Evolutionary conservation across 2,888 invertebrate species (phyloP).

Genomic region (Tethea ocularis): DNA sequence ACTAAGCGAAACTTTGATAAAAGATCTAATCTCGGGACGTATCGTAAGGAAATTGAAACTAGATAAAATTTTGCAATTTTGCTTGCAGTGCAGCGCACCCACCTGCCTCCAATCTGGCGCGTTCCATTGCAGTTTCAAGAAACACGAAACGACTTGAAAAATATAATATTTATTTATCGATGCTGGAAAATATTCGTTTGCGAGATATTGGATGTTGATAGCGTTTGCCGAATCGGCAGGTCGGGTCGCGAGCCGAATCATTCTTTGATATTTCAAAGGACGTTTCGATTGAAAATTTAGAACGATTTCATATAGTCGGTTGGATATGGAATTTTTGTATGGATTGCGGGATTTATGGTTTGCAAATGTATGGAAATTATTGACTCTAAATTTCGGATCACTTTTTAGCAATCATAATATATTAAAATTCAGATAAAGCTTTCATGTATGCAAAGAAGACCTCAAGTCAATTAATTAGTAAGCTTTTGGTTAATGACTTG

Average conservation of each 20-base stretch:
- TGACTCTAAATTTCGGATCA: too few species aligned
- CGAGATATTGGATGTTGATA: slow-evolving; percentile 8
- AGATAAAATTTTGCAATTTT: slow-evolving; percentile 31
- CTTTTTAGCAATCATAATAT: too few species aligned
- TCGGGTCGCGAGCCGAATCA: neutral
- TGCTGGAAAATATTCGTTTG: slow-evolving; percentile 4
- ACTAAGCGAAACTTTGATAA: slow-evolving; percentile 9
- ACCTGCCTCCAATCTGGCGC: slow-evolving; percentile 19
- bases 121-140: slow-evolving; percentile 9
- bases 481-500: too few species aligned
- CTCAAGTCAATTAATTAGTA: too few species aligned
- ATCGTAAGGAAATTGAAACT: slow-evolving; percentile 22
- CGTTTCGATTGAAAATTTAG: neutral
- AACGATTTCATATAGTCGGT: neutral
- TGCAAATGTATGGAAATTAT: neutral
- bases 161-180: slow-evolving; percentile 11
- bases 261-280: neutral
- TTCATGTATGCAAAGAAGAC: too few species aligned
- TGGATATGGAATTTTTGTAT: neutral
- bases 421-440: too few species aligned
- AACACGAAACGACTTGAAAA: slow-evolving; percentile 8
- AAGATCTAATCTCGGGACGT: slow-evolving; percentile 10
- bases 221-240: neutral
- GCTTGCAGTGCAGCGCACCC: slow-evolving; percentile 16
- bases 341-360: neutral